Evolutionary conservation across 1,140 invertebrate genomes (phyloP), one percentile per base, ranked within the genome.

Genomic region (Lepidotrigona ventralis): DNA sequence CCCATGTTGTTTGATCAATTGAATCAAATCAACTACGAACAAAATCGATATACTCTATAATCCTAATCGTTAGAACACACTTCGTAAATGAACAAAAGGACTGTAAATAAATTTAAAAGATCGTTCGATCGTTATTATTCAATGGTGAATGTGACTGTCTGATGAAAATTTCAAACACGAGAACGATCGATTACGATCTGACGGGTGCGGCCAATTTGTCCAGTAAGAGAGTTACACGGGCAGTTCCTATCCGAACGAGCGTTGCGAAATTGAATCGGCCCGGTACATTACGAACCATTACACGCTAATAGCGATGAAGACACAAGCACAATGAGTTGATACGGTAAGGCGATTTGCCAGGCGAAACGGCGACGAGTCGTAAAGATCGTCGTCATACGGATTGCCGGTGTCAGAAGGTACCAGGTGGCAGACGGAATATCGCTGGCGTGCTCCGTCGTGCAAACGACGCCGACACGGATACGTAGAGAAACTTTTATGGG

Each of bases 281-380:
- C 51, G 56, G 11, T 74, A 74, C 63, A 84, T 84, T 69, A 84
- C 79, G 23, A 66, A 15, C 54, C 72, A 85, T 81, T 81, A 75
- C 70, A 51, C 54, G 72, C n/a, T 85, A 85, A 75, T 85, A 82
- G 72, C 78, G 29, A 75, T 29, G 72, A 69, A 84, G 71, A 63
- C 51, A 53, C 26, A 82, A 76, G 79, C 23, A 72, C 29, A 72
- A 73, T 58, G 63, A 68, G 39, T 29, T 58, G 60, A 73, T 29
- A 53, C 56, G 51, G 51, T 14, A 56, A 19, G 54, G 19, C 69
- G 33, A 58, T 84, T 78, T 79, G 75, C 78, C 69, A 84, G 73
- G 51, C 29, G 39, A 21, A 72, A 33, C 63, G 70, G 70, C 33
- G 33, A 39, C 3, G 17, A 0, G 51, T 76, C 79, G 71, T 85